Percentiles rank a stretch among this genome's conserved stretches.
phyloP scores from a whole-genome alignment of 1,140 invertebrate genomes.

The Idris sp. region DNA sequence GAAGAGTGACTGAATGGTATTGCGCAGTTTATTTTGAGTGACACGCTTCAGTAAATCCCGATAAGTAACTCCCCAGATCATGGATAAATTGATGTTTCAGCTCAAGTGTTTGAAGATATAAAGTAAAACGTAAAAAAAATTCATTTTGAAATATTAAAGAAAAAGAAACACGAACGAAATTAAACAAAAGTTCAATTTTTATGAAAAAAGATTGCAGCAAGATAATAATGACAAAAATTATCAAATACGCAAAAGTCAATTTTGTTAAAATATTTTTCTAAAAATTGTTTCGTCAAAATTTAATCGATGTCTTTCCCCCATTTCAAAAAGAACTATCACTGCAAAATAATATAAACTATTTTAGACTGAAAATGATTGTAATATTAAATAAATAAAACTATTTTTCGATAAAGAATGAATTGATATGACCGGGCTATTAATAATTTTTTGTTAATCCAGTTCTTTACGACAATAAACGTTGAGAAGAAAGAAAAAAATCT shows the following conservation, averaged over 20 bases:
- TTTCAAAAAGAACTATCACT: too few species aligned
- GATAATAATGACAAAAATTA: too few species aligned
- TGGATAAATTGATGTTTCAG: slow-evolving; percentile 47
- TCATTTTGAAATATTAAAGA: slow-evolving; percentile 13
- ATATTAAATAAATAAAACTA: too few species aligned
- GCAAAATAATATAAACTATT: too few species aligned
- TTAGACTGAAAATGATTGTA: too few species aligned
- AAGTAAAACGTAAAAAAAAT: slow-evolving; percentile 27
- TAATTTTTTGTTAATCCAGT: neutral
- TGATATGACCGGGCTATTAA: neutral
- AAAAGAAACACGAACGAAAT: slow-evolving; percentile 19
- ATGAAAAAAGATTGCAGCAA: too few species aligned
- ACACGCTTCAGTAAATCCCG: slow-evolving; percentile 40
- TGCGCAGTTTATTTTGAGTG: slow-evolving; percentile 42
- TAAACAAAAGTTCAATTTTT: slow-evolving; percentile 21
- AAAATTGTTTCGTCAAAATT: too few species aligned
- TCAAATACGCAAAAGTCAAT: too few species aligned
- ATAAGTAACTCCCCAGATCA: slow-evolving; percentile 44
- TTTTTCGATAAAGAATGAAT: too few species aligned
- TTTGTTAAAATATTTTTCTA: too few species aligned
- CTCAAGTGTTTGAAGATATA: slow-evolving; percentile 27
- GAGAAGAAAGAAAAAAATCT: slow-evolving; percentile 20
- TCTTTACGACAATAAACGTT: slow-evolving; percentile 26
- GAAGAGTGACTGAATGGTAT: slow-evolving; percentile 7
- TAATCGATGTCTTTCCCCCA: too few species aligned